phyloP scores from a whole-genome alignment of 2,888 invertebrate genomes.

The Lasioglossum pauxillum region DNA sequence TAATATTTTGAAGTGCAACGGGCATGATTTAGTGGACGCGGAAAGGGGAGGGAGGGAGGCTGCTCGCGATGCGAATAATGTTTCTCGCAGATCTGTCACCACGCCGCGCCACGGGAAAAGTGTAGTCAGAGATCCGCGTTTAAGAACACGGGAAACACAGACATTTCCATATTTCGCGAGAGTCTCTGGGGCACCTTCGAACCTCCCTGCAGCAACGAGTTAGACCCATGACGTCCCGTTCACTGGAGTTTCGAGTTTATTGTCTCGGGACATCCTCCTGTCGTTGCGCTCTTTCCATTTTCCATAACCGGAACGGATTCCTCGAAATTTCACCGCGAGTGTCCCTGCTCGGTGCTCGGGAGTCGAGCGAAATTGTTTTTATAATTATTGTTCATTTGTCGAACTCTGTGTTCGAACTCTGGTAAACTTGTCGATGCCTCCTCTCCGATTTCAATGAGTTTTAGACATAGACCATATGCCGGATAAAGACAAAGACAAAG shows the following conservation, averaged over 20 bases:
- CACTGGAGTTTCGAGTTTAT: slow-evolving; percentile 56
- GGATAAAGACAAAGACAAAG: too few species aligned
- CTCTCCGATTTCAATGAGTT: too few species aligned
- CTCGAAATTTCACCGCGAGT: slow-evolving; percentile 61
- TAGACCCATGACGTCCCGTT: slow-evolving; percentile 52
- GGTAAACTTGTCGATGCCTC: too few species aligned
- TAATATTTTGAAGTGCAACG: slow-evolving; percentile 11
- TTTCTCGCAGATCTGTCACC: neutral
- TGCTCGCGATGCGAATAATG: slow-evolving; percentile 8
- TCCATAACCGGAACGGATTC: slow-evolving; percentile 39
- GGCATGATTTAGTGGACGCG: slow-evolving; percentile 3
- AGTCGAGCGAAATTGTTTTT: neutral
- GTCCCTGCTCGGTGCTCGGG: too few species aligned
- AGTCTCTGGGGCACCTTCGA: slow-evolving; percentile 32
- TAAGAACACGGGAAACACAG: slow-evolving; percentile 17
- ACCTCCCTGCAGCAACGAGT: slow-evolving; percentile 48
- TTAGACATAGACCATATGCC: too few species aligned
- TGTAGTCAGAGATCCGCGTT: neutral
- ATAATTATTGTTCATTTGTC: neutral
- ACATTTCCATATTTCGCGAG: slow-evolving; percentile 59
- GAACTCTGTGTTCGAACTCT: neutral
- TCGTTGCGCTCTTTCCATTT: slow-evolving; percentile 55
- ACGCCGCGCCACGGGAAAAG: slow-evolving; percentile 10
- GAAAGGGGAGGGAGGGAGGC: too few species aligned
- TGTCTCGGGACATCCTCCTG: slow-evolving; percentile 47